These are phyloP conservation scores for Synaphobranchus kaupii DNA, from an alignment of 2,797 vertebrate species.

Conservation along the genomic window DNA sequence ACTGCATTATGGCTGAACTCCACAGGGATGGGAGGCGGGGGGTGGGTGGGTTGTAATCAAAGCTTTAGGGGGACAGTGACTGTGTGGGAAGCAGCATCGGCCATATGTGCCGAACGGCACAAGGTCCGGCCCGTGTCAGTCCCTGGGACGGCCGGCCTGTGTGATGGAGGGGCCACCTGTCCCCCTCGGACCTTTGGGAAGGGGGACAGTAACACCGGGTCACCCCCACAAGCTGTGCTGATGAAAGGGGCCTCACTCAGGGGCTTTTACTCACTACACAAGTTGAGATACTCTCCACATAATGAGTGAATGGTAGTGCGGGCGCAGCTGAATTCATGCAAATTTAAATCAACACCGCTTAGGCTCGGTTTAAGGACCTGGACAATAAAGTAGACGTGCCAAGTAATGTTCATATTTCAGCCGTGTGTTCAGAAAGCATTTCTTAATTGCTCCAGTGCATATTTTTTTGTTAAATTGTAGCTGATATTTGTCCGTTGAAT, in stretches of 20 bases:
- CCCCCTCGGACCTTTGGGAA: constrained; percentile 40
- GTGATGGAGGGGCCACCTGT: constrained; percentile 52
- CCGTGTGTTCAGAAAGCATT: no score
- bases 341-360: background rate
- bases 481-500: no score
- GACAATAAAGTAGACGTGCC: background rate
- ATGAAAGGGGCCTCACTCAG: background rate
- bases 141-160: constrained; percentile 35
- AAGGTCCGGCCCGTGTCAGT: constrained; percentile 38
- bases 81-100: background rate
- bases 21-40: background rate
- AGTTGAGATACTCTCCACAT: no score
- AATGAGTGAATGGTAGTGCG: background rate
- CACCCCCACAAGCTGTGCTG: constrained; percentile 49
- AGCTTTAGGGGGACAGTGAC: background rate
- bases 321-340: background rate
- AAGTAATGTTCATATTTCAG: no score
- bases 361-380: background rate
- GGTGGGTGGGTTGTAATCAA: background rate
- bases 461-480: no score
- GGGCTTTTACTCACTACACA: no score
- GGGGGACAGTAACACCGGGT: constrained; percentile 40
- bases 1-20: background rate
- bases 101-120: constrained; percentile 50
- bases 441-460: no score